Evolutionary conservation across 2,888 invertebrate genomes (phyloP).

Genomic region (Uropetala carovei): DNA sequence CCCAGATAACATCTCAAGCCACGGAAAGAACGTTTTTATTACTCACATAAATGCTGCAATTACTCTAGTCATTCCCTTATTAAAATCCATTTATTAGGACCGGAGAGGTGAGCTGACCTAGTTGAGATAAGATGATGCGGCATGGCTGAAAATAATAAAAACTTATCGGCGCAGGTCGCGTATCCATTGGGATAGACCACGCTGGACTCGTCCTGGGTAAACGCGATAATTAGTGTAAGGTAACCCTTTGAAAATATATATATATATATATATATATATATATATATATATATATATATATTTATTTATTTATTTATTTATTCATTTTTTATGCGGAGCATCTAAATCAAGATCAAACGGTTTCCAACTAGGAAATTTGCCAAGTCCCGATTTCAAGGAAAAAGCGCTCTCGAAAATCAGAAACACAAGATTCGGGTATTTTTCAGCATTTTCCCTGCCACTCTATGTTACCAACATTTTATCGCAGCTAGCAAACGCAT

Average conservation of each 20-base stretch:
- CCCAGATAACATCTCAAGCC: too few relatives aligned
- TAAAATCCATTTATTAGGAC: too few relatives aligned
- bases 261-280: too few relatives aligned
- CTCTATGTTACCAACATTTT: neutral
- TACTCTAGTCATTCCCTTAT: too few relatives aligned
- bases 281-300: too few relatives aligned
- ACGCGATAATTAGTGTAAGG: neutral
- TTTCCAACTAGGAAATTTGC: neutral
- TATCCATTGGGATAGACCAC: neutral
- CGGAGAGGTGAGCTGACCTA: neutral
- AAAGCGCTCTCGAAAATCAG: neutral
- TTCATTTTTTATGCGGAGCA: neutral
- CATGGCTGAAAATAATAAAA: neutral
- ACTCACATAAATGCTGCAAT: too few relatives aligned
- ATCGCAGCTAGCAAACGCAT: too few relatives aligned
- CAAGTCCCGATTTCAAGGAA: conserved; percentile 8
- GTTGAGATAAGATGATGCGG: neutral
- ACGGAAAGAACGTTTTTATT: too few relatives aligned
- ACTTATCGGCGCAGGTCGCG: neutral
- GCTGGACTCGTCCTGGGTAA: neutral
- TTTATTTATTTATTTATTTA: too few relatives aligned
- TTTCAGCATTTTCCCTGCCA: neutral
- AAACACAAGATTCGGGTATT: neutral
- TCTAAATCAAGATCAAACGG: neutral
- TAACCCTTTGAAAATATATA: neutral